Base-by-base conservation (phyloP, 2,888 invertebrate genomes). In the Siphonodentalium dalli region DNA sequence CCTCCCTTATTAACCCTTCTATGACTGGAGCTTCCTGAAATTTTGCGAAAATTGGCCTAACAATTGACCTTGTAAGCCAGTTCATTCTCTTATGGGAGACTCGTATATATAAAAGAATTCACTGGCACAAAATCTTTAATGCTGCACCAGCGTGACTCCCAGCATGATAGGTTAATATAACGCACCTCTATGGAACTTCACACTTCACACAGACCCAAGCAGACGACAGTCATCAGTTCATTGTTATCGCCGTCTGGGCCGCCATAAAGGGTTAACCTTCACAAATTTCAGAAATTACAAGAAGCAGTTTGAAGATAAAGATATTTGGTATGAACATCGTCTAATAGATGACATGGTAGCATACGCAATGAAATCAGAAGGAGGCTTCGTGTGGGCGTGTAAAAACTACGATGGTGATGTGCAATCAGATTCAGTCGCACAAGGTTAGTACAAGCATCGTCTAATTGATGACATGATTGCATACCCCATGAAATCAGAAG, bases 391-490 rank as follows among this genome's bases (percentile, higher is more conserved):
- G 0, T 99, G 98, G 98, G 96, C 98, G 8, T 99, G 98, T 83
- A 99, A 99, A 82, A 99, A 99, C 83, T 99, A 99, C 80, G 98
- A 99, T 77, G 98, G 98, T 35, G 98, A 99, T 83, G 98, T 99
- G 0, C 98, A 99, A 82, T 96, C 95, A 0, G 98, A 99, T 83
- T 92, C 95, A 0, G 93, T 99, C 26, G 98, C 98, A 55, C 98
- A 99, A 84, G 97, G 96, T 82, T 38, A 44, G 52, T 55, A 21
- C 15, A 21, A n/a, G n/a, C n/a, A 98, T 82, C 88, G 97, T 60
- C 85, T 98, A 47, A 98, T 98, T 76, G 98, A 98, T 80, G 98
- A 98, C 75, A 98, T 98, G 97, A 96, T 98, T 15, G 97, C 97
- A 2, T 94, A 95, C 77, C 89, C 90, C 27, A 92, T 97, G 91